These are phyloP conservation scores for Danio tinwini DNA, from an alignment of 2,797 vertebrate genomes.

Conservation along the genomic window DNA sequence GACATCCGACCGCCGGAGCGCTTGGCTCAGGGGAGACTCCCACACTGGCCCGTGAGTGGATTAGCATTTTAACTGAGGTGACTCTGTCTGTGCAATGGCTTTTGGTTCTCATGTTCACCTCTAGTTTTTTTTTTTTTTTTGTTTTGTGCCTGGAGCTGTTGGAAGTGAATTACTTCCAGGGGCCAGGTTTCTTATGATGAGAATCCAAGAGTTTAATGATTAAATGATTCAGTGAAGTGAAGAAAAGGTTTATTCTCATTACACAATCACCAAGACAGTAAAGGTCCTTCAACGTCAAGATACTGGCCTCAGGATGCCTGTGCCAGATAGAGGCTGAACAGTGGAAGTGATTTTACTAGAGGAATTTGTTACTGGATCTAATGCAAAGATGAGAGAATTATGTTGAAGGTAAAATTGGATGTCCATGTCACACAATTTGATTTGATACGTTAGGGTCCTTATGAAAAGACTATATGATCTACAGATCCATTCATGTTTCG, in stretches of 20 bases:
- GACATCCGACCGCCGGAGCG: conserved; percentile 67
- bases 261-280: background rate
- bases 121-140: background rate
- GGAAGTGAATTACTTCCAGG: conserved; percentile 12
- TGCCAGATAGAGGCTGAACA: background rate
- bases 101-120: background rate
- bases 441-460: too few relatives aligned
- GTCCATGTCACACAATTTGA: too few relatives aligned
- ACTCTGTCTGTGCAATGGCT: conserved; percentile 1
- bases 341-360: background rate
- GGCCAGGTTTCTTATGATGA: conserved; percentile 9
- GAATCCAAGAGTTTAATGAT: conserved; percentile 18
- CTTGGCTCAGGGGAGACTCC: conserved; percentile 44
- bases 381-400: too few relatives aligned
- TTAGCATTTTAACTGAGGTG: conserved; percentile 39
- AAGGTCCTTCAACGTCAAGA: background rate
- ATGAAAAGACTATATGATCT: too few relatives aligned
- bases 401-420: too few relatives aligned
- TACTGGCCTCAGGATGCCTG: background rate
- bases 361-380: background rate
- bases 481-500: too few relatives aligned
- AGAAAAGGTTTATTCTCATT: conserved; percentile 26
- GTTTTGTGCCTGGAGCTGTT: conserved; percentile 1
- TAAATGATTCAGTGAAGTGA: conserved; percentile 20
- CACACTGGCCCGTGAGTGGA: background rate